Evolutionary conservation across 1,140 invertebrate species (phyloP).

Genomic region (Brachystomella parvula): DNA sequence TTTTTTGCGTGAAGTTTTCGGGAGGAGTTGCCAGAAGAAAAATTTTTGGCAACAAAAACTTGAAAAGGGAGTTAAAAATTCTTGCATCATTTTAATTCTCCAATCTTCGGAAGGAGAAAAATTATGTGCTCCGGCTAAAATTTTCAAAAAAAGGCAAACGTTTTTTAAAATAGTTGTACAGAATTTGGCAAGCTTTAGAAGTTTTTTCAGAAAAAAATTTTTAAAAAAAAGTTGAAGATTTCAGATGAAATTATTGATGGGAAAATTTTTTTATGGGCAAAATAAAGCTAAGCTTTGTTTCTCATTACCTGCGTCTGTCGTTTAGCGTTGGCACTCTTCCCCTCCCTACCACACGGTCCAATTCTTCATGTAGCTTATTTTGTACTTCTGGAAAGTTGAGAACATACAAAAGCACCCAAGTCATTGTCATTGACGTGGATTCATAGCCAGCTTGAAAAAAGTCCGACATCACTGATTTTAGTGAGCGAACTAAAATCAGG

Average conservation of each 20-base stretch:
- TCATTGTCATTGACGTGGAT: constrained; percentile 54
- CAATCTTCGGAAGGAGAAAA: too few species aligned
- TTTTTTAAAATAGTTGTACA: too few species aligned
- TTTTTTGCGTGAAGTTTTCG: background rate
- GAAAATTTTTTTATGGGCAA: background rate
- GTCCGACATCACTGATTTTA: constrained; percentile 35
- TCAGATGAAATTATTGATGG: background rate
- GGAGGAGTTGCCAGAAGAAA: constrained; percentile 39
- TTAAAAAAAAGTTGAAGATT: background rate
- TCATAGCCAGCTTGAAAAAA: constrained; percentile 46
- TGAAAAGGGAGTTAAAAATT: background rate
- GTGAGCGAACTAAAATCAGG: background rate
- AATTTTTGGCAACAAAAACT: constrained; percentile 37
- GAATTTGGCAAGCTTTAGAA: too few species aligned
- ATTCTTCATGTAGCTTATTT: constrained; percentile 54
- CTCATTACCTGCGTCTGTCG: background rate
- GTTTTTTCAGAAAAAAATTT: background rate
- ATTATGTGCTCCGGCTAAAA: too few species aligned
- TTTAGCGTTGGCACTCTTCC: constrained; percentile 23
- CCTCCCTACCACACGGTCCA: constrained; percentile 50
- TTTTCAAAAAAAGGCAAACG: background rate
- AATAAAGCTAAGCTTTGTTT: background rate
- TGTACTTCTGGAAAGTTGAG: constrained; percentile 52
- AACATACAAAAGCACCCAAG: constrained; percentile 50
- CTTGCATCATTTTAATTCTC: background rate